A percentile compares a stretch with the other conserved stretches of the same genome.
phyloP scores from a whole-genome alignment of 2,113 vertebrate genomes.

The Hemichromis elongatus region DNA sequence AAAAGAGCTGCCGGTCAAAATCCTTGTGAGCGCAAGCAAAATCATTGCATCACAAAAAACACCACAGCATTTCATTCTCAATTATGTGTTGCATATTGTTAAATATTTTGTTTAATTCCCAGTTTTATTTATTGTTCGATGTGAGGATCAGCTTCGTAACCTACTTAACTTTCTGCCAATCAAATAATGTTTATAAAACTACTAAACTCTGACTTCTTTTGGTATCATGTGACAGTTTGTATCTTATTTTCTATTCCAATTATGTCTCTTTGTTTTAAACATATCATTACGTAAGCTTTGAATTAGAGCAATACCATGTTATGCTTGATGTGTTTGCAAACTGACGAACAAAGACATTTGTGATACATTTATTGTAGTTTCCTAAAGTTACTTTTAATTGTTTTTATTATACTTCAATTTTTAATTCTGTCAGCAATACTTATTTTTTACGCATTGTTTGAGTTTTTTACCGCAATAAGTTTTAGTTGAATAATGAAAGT shows the following conservation, averaged over 20 bases:
- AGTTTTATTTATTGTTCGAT: neutral
- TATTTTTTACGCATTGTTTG: neutral
- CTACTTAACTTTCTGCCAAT: neutral
- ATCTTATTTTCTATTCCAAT: neutral
- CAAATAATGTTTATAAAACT: neutral
- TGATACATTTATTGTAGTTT: neutral
- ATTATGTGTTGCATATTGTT: neutral
- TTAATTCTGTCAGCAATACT: neutral
- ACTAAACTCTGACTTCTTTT: neutral
- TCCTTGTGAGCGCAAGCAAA: neutral
- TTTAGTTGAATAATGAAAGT: neutral
- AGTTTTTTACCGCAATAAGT: neutral
- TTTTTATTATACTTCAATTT: neutral
- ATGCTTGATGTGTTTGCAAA: neutral
- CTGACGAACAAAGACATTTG: neutral
- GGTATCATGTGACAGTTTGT: neutral
- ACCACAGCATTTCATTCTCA: neutral
- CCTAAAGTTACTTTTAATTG: neutral
- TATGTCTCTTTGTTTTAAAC: neutral
- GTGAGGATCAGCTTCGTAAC: neutral
- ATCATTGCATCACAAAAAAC: neutral
- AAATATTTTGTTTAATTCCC: neutral
- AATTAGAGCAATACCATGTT: neutral
- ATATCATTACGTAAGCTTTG: neutral
- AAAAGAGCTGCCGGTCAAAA: constrained; percentile 52